Evolutionary conservation across 1,140 invertebrate genomes (phyloP).

Genomic region (Harlomillsia oculata): DNA sequence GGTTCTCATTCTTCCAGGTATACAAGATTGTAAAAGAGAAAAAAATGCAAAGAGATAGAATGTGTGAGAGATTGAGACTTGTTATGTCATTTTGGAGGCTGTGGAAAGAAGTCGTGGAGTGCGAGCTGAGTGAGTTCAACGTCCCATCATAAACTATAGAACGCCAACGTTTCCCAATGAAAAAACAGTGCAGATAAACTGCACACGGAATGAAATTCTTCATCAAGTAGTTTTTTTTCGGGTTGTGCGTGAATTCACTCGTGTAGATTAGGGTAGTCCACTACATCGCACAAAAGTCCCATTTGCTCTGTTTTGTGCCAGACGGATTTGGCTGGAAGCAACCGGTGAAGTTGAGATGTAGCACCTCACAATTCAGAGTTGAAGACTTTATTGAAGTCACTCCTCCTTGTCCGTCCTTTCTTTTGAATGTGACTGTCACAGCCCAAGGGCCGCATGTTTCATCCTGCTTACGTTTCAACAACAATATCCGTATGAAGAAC

Average conservation of each 20-base stretch:
- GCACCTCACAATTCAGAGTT: too few relatives aligned
- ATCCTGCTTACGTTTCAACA: neutral
- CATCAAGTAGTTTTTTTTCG: neutral
- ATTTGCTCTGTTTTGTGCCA: too few relatives aligned
- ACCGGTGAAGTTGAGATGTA: too few relatives aligned
- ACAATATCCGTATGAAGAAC: neutral
- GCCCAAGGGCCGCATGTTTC: neutral
- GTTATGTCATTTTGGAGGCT: constrained; percentile 23
- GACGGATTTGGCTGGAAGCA: too few relatives aligned
- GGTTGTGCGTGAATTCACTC: constrained; percentile 7
- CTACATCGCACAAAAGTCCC: neutral
- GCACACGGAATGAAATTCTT: constrained; percentile 1
- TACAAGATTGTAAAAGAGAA: neutral
- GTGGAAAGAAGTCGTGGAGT: constrained; percentile 1
- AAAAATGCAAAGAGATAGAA: constrained; percentile 8
- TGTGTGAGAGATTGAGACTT: constrained; percentile 11
- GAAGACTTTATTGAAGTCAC: too few relatives aligned
- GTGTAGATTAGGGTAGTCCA: neutral
- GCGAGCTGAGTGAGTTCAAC: constrained; percentile 10
- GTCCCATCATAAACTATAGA: constrained; percentile 22
- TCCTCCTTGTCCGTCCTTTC: neutral
- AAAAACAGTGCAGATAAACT: constrained; percentile 14
- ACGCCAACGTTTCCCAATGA: neutral
- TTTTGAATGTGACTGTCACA: neutral
- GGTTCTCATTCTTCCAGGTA: neutral